Base-by-base conservation (phyloP, 2,888 invertebrate genomes). In the Anarsia innoxiella region DNA sequence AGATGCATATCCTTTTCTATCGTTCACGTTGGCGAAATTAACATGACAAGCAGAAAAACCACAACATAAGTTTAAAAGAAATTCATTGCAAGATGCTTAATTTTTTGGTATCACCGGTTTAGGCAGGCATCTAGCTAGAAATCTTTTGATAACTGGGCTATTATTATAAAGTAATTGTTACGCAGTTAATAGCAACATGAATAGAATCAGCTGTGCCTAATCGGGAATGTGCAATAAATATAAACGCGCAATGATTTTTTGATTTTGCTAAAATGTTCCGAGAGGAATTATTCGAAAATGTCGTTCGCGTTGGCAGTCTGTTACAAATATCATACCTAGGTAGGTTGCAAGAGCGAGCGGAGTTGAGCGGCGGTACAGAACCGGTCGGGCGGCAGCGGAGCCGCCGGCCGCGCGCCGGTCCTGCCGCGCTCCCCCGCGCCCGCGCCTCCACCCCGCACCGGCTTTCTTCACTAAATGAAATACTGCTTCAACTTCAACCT, bases 351-450 rank as follows among this genome's bases (percentile, higher is more conserved):
- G 19, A 19, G 19, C 19, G 6, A 3, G 19, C n/a, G n/a, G 8
- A 11, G 14, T 25, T 33, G 23, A 34, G 39, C 30, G 23, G 16
- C 15, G 23, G 30, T 73, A 70, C 73, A 53, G 52, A 65, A 80
- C 82, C 82, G 82, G 82, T 80, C 75, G 48, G 57, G 45, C 56
- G 45, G 66, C 72, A 67, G 65, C 70, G 59, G 55, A 63, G 68
- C 55, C 61, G 28, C 12, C 33, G 10, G 33, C 33, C 26, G 4
- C 4, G 12, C 13, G 35, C 19, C 36, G n/a, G 12, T 10, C 15
- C 19, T 19, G 19, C 19, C 19, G n/a, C 19, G 19, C 19, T 19
- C 19, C 19, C 4, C 6, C 19, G 6, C 19, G 3, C 3, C 19
- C 3, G 19, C 6, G 6, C 3, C n/a, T n/a, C n/a, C n/a, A n/a